These are phyloP conservation scores for Chelonia mydas DNA, from an alignment of 2,797 vertebrate species.

Conservation along the genomic window DNA sequence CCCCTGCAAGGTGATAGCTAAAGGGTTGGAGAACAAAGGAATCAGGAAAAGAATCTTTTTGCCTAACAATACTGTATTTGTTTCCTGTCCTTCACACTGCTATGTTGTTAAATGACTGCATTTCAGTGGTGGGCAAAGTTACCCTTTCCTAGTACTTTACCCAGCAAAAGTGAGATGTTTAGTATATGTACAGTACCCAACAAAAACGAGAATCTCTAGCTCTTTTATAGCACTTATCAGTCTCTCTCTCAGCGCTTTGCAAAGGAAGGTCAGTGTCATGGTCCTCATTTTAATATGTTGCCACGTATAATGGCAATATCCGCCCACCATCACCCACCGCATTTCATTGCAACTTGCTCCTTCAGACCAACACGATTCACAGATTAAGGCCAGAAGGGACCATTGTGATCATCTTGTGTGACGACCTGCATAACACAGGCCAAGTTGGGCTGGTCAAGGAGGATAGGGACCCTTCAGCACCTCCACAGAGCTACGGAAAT, in stretches of 20 bases:
- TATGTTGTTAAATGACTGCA: not conserved
- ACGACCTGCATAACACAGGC: not conserved
- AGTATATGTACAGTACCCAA: not conserved
- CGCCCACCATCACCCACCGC: rapidly evolving
- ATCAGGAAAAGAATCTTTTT: too few relatives aligned
- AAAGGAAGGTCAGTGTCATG: not conserved
- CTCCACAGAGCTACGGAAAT: not conserved
- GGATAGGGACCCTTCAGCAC: not conserved
- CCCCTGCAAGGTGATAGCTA: too few relatives aligned
- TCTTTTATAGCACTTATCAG: not conserved
- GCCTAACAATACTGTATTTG: not conserved
- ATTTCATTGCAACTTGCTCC: not conserved
- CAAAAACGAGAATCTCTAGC: not conserved
- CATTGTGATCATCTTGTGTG: not conserved
- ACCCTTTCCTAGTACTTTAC: not conserved
- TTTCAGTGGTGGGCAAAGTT: not conserved
- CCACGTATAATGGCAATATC: not conserved
- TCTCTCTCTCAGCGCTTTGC: not conserved
- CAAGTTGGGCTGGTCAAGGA: not conserved
- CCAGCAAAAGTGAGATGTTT: not conserved
- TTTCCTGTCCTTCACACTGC: not conserved
- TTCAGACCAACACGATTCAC: not conserved
- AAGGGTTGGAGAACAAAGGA: too few relatives aligned
- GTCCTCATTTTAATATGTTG: not conserved
- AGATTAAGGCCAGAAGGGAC: not conserved